Evolutionary conservation across 2,113 vertebrate genomes (phyloP), one percentile per base, ranked within the genome.

Genomic region (Cyprinodon variegatus): DNA sequence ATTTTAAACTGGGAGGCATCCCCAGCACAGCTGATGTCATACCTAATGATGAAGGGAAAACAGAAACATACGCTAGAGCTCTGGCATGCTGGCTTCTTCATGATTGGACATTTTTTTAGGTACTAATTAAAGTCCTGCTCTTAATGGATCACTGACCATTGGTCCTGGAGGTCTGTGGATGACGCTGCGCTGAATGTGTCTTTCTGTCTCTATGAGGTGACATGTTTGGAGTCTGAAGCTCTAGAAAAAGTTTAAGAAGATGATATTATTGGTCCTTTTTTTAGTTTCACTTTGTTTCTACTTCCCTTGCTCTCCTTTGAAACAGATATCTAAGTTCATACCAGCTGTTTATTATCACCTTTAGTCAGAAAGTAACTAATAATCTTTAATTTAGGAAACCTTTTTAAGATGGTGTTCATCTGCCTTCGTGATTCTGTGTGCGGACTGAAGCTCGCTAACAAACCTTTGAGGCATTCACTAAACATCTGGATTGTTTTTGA

Each of bases 131-230:
- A 74, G 40, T 57, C 46, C 3, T 43, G 11, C 41, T 38, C 62
- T 76, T 72, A 74, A 86, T 87, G 40, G 65, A 77, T 79, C 78
- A 90, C 89, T 75, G 85, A 82, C 37, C 57, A 3, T 9, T 40
- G 72, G 67, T 71, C 1, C 79, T 79, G 68, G 65, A 48, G 70
- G 62, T 12, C 80, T 11, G 70, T 71, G 39, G 61, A 8, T 45
- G 50, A 74, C 22, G 64, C 38, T 9, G 50, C 3, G 13, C 70
- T 43, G 72, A 82, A 73, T 39, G 39, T 69, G 74, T 73, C 63
- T 37, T 41, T 67, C 22, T 64, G 11, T 10, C 61, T 2, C 12
- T 45, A 45, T 50, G 63, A 79, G 37, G 63, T 20, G 61, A 67
- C 22, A 22, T 22, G 41, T 65, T 50, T 38, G 7, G 50, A 29